Evolutionary conservation across 2,797 vertebrate species (phyloP).

Genomic region (Siniperca scherzeri): DNA sequence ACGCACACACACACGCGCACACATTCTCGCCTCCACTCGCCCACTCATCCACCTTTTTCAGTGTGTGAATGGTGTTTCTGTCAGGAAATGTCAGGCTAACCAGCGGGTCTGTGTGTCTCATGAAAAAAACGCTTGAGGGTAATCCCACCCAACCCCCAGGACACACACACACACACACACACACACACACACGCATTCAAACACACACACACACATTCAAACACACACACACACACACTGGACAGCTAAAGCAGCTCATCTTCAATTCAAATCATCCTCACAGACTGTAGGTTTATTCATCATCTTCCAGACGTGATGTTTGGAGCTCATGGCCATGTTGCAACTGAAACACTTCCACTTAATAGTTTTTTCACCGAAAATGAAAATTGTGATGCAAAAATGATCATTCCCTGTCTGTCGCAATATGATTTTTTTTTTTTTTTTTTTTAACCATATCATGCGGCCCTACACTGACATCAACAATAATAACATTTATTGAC

Average conservation of each 20-base stretch:
- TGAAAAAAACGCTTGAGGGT: conserved; percentile 47
- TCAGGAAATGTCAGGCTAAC: conserved; percentile 75
- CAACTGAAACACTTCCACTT: neutral
- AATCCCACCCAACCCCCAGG: conserved; percentile 62
- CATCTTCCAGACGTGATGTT: conserved; percentile 1
- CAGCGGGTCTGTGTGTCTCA: conserved; percentile 55
- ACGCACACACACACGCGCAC: neutral
- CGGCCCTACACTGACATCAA: neutral
- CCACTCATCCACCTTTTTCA: conserved; percentile 39
- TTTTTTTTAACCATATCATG: too few relatives aligned
- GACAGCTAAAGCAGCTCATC: conserved; percentile 64
- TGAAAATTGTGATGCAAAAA: too few relatives aligned
- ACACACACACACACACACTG: conserved; percentile 33
- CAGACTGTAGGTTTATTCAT: conserved; percentile 35
- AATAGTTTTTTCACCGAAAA: too few relatives aligned
- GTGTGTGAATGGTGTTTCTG: conserved; percentile 75
- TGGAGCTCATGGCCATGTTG: neutral
- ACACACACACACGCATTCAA: conserved; percentile 34
- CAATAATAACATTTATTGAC: neutral
- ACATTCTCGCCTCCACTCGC: neutral
- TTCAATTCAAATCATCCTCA: conserved; percentile 53
- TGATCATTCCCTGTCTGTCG: too few relatives aligned
- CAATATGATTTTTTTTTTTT: too few relatives aligned
- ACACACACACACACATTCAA: conserved; percentile 13
- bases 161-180: conserved; percentile 23